Evolutionary conservation across 1,140 invertebrate genomes (phyloP).

Genomic region (Cherax quadricarinatus): DNA sequence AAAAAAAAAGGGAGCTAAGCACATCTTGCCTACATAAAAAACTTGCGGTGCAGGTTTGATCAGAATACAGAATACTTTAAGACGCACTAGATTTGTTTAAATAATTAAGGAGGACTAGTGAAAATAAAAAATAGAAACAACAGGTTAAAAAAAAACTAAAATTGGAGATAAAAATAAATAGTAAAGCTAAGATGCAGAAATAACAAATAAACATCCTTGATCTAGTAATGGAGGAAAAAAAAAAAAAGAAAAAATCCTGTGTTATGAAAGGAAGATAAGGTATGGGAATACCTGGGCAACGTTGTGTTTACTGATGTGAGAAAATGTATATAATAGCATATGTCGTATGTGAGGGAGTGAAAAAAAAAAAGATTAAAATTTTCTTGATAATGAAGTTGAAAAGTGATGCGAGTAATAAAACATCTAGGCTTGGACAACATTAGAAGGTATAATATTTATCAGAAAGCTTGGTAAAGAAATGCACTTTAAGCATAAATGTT

Average conservation of each 20-base stretch:
- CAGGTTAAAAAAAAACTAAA: background rate
- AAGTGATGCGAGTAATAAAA: conserved; percentile 3
- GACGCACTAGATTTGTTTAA: background rate
- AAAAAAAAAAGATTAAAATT: too few relatives aligned
- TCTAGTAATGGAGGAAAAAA: background rate
- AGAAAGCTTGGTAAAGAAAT: conserved; percentile 30
- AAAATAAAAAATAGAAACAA: background rate
- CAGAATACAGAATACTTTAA: background rate
- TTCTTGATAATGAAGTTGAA: background rate
- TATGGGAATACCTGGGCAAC: background rate
- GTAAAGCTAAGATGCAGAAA: background rate
- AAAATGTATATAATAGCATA: too few relatives aligned
- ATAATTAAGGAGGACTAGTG: background rate
- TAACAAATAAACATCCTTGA: background rate
- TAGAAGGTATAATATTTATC: conserved; percentile 18
- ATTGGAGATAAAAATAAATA: background rate
- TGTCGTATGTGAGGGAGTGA: too few relatives aligned
- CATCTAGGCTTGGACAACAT: conserved; percentile 33
- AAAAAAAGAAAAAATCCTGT: background rate
- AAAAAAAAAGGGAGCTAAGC: conserved; percentile 50
- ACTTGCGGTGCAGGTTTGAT: conserved; percentile 23
- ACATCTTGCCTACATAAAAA: conserved; percentile 30
- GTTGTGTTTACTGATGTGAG: too few relatives aligned
- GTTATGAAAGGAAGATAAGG: background rate
- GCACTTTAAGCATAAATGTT: conserved; percentile 1